A percentile compares a stretch with the other conserved stretches of the same genome.
Evolutionary conservation across 2,888 invertebrate genomes (phyloP).

Genomic region (Drosophila atripex): DNA sequence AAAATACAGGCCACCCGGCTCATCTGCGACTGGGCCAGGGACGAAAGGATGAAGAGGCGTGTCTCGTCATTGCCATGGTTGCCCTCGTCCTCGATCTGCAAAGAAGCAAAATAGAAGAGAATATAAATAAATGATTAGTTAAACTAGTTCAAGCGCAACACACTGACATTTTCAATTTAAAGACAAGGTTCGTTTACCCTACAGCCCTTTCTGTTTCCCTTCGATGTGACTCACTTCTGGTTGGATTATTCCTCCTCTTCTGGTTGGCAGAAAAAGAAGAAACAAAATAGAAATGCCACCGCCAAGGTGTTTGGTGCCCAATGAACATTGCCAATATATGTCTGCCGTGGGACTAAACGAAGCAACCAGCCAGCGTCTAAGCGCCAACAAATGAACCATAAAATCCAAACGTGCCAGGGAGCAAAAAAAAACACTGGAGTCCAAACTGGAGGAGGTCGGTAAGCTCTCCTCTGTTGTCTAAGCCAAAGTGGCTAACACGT

Average conservation of each 20-base stretch:
- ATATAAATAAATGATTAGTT: not conserved
- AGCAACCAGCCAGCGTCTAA: constrained; percentile 54
- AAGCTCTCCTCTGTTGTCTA: constrained; percentile 44
- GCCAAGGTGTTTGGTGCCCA: constrained; percentile 43
- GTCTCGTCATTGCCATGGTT: constrained; percentile 99
- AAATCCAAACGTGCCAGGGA: constrained; percentile 67
- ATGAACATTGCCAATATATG: constrained; percentile 55
- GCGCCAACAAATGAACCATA: constrained; percentile 69
- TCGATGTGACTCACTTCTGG: not conserved
- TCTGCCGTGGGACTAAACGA: constrained; percentile 33
- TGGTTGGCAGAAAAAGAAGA: no score
- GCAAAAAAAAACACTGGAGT: constrained; percentile 42
- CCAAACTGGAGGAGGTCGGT: constrained; percentile 60
- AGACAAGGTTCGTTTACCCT: constrained; percentile 3
- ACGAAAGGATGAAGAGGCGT: constrained; percentile 96
- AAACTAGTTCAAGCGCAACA: not conserved
- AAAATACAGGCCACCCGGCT: constrained; percentile 93
- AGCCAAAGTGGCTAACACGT: constrained; percentile 73
- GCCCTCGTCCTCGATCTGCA: constrained; percentile 98
- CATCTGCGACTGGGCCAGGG: constrained; percentile 95
- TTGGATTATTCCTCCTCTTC: not conserved
- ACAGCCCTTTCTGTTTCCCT: not conserved
- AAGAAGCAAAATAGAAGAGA: not conserved
- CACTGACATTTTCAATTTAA: constrained; percentile 1
- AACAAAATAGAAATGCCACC: constrained; percentile 18